Conservation (phyloP, 2,113 vertebrate genomes). For the Stigmatopora nigra region DNA sequence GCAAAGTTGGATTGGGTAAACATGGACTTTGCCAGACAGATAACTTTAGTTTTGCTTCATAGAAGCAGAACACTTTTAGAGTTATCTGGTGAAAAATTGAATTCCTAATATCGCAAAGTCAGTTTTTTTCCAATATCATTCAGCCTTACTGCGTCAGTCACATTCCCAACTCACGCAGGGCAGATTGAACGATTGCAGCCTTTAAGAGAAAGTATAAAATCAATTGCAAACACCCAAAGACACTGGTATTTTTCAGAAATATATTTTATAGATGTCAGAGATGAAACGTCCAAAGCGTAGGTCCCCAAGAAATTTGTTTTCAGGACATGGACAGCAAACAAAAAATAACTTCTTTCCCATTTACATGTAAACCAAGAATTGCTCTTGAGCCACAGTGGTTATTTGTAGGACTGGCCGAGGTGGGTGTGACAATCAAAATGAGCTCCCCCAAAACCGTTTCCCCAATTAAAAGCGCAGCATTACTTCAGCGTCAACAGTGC, state of each 20-base stretch:
- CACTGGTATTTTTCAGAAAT: conserved; percentile 64
- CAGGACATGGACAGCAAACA: conserved; percentile 64
- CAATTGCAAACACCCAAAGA: conserved; percentile 1
- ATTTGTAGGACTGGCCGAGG: conserved; percentile 60
- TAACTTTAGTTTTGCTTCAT: not conserved
- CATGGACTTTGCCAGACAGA: conserved; percentile 5
- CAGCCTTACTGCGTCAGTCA: not conserved
- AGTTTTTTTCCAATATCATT: too few relatives aligned
- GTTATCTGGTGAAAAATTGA: too few relatives aligned
- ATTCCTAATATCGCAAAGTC: too few relatives aligned
- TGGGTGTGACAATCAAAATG: conserved; percentile 57
- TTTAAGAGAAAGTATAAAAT: not conserved
- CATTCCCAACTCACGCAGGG: not conserved
- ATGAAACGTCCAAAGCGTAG: conserved; percentile 69
- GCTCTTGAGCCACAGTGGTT: conserved; percentile 72
- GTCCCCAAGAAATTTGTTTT: conserved; percentile 66
- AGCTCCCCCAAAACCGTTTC: conserved; percentile 31
- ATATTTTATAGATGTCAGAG: conserved; percentile 68
- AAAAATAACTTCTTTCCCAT: conserved; percentile 61
- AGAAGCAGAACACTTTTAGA: too few relatives aligned
- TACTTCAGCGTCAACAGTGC: conserved; percentile 18
- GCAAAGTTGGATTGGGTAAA: not conserved
- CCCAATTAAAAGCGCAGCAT: conserved; percentile 15
- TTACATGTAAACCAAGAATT: conserved; percentile 71
- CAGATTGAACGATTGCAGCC: too few relatives aligned